Evolutionary conservation across 2,113 vertebrate species (phyloP).

Genomic region (Lagenorhynchus albirostris): DNA sequence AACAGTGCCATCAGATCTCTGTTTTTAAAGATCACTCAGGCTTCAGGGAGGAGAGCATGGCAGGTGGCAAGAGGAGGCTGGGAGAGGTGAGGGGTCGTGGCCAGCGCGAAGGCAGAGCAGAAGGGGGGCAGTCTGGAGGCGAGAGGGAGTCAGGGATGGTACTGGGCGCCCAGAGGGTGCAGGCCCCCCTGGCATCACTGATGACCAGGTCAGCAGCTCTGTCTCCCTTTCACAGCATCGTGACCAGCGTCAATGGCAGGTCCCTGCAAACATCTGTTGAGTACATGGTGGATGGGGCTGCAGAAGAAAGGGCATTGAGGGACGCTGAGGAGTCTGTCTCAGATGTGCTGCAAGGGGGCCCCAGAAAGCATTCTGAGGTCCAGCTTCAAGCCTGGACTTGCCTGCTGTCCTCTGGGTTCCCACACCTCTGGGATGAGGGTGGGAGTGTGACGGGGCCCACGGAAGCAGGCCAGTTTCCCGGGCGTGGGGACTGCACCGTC

Average conservation of each 20-base stretch:
- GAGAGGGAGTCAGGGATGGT: not conserved
- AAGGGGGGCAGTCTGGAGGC: not conserved
- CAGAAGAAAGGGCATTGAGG: not conserved
- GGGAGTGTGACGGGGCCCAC: not conserved
- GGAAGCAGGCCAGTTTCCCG: not conserved
- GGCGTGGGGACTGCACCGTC: accelerated
- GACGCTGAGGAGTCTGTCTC: not conserved
- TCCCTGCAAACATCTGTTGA: not conserved
- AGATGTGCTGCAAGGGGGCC: not conserved
- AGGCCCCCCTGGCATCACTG: accelerated
- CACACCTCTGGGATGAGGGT: not conserved
- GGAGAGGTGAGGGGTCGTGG: not conserved
- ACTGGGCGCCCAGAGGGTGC: too few species aligned
- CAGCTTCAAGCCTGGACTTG: not conserved
- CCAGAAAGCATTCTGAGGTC: not conserved
- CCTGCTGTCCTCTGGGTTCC: not conserved
- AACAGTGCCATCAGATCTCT: not conserved
- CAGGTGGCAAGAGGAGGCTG: not conserved
- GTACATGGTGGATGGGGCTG: not conserved
- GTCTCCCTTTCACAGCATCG: accelerated
- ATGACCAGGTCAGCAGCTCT: not conserved
- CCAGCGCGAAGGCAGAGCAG: not conserved
- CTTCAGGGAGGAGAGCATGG: not conserved
- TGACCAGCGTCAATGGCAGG: accelerated
- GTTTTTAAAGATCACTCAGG: not conserved